These are phyloP conservation scores for Polyommatus icarus DNA, from an alignment of 2,888 invertebrate genomes.

Conservation along the genomic window DNA sequence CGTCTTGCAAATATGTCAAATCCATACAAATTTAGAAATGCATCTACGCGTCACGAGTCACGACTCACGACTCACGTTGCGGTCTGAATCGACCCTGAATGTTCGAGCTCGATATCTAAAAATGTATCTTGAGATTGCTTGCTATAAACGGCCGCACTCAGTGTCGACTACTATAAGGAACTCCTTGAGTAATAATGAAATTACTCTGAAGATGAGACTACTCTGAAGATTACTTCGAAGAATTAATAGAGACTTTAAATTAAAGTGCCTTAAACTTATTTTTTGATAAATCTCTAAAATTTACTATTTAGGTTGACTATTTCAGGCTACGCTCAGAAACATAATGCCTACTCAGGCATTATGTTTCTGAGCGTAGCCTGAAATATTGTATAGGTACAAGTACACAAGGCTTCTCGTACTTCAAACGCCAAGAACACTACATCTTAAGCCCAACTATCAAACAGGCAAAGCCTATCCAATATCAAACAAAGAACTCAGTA, in stretches of 20 bases:
- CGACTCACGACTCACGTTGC: too few relatives aligned
- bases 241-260: background rate
- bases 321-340: too few relatives aligned
- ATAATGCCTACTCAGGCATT: too few relatives aligned
- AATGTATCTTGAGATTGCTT: too few relatives aligned
- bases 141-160: background rate
- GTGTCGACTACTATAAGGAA: too few relatives aligned
- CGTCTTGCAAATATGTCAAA: too few relatives aligned
- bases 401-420: background rate
- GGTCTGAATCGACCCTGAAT: background rate
- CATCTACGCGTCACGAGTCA: too few relatives aligned
- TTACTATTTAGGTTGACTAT: too few relatives aligned
- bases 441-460: background rate
- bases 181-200: too few relatives aligned
- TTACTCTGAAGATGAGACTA: too few relatives aligned
- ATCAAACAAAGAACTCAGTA: conserved; percentile 74
- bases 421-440: background rate
- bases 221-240: too few relatives aligned
- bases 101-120: background rate
- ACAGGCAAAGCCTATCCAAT: background rate
- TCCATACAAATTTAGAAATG: too few relatives aligned
- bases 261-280: background rate
- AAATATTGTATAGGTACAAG: background rate
- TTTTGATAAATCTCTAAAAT: background rate
- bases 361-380: background rate